Percentiles rank a stretch among this genome's conserved stretches.
Conservation (phyloP, 2,888 invertebrate species). For the Netelia fuscicornis region DNA sequence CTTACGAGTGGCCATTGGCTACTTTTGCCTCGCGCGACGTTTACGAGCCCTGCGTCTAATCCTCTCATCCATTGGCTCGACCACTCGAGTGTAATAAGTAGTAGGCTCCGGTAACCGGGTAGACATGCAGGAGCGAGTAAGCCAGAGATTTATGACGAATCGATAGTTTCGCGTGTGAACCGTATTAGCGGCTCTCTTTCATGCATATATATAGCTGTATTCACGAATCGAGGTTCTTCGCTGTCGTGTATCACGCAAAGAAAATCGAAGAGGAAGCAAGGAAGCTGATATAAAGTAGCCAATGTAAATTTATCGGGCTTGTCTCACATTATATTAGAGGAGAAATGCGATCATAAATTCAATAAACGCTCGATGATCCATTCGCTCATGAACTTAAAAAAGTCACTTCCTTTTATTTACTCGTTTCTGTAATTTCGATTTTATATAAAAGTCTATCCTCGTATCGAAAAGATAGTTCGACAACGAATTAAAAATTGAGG, state of each 20-base stretch:
- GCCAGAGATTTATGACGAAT: slow-evolving; percentile 70
- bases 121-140: slow-evolving; percentile 39
- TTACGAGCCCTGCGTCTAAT: slow-evolving; percentile 42
- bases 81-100: slow-evolving; percentile 58
- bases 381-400: not conserved
- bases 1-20: not conserved
- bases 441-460: too few species aligned
- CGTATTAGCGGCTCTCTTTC: slow-evolving; percentile 53
- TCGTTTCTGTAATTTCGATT: too few species aligned
- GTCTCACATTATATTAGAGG: not conserved
- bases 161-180: slow-evolving; percentile 69
- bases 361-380: not conserved
- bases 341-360: slow-evolving; percentile 19
- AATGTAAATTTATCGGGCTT: slow-evolving; percentile 13
- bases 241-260: slow-evolving; percentile 33
- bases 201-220: slow-evolving; percentile 6
- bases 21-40: not conserved
- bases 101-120: slow-evolving; percentile 47
- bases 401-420: not conserved
- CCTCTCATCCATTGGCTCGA: slow-evolving; percentile 32
- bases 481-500: slow-evolving; percentile 46
- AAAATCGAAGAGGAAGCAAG: slow-evolving; percentile 39
- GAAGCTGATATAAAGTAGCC: slow-evolving; percentile 40
- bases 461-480: not conserved
- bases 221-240: slow-evolving; percentile 29